Evolutionary conservation across 1,140 invertebrate genomes (phyloP), one percentile per base, ranked within the genome.

Genomic region (Charaxes varanes): DNA sequence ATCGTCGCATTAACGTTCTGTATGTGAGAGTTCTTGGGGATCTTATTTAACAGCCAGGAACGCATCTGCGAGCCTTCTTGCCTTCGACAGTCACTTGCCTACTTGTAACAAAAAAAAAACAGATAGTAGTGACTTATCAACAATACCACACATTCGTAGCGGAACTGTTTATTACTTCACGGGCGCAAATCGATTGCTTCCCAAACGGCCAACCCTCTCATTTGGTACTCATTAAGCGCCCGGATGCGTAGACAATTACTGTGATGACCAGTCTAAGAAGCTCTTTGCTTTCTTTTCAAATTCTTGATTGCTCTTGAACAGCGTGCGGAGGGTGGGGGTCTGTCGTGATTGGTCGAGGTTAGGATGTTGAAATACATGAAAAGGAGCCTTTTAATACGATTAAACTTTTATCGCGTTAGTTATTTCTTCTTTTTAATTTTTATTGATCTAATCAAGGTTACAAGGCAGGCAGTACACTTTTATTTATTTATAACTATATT

Each of bases 221-320:
- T 69, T 74, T 73, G 70, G 70, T 73, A 59, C 56, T 66, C 54
- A 73, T 73, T 73, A 73, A 35, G 42, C 23, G 40, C 46, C 69
- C 64, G 66, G 70, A 73, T 66, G 66, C 61, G 43, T 55, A 61
- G 50, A 62, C 61, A 57, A 71, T 74, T 68, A 67, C 53, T 33
- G 52, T 57, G 56, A 59, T 58, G 53, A 56, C 62, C 65, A 62
- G 41, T 41, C 37, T 45, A 48, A 27, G 22, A 8, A 37, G 55
- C 23, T 16, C 52, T 52, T 41, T 32, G 23, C 41, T 58, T 54
- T 58, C 53, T 49, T 62, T 57, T 6, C 3, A 41, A 40, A 15
- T 15, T 11, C 19, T 16, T 40, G 18, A 37, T 37, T 27, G 10
- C 4, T 13, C 12, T 15, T 45, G 32, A 42, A 14, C 26, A 13